Conservation (phyloP, 2,888 invertebrate species). For the Tupiocoris notatus region DNA sequence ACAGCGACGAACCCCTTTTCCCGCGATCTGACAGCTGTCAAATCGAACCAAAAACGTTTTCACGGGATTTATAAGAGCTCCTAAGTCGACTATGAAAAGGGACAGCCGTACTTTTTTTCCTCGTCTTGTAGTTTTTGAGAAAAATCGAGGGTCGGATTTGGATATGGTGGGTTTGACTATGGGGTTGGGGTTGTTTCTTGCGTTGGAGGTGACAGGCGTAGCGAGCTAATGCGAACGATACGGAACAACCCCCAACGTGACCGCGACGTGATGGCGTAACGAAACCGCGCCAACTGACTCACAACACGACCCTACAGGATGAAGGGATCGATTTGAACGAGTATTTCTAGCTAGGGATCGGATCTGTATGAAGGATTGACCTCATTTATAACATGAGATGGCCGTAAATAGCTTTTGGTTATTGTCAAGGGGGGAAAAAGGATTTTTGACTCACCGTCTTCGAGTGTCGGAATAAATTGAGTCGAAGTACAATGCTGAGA, state of each 20-base stretch:
- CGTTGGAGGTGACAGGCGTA: slow-evolving; percentile 33
- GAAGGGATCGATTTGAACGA: slow-evolving; percentile 2
- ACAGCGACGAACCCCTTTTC: slow-evolving; percentile 7
- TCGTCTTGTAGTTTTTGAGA: not conserved
- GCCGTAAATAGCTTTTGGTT: not conserved
- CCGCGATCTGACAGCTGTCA: slow-evolving; percentile 48
- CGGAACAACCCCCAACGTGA: slow-evolving; percentile 15
- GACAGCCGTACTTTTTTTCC: slow-evolving; percentile 16
- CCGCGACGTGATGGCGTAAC: slow-evolving; percentile 24
- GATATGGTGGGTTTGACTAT: not conserved
- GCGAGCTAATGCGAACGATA: slow-evolving; percentile 31
- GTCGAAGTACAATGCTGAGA: no score
- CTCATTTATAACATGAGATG: slow-evolving; percentile 3
- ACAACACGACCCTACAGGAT: slow-evolving; percentile 5
- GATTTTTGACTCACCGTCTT: not conserved
- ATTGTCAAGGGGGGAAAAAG: not conserved
- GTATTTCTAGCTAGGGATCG: not conserved
- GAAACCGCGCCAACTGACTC: slow-evolving; percentile 32
- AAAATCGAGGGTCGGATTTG: slow-evolving; percentile 11
- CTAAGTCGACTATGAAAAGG: not conserved
- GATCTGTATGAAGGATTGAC: slow-evolving; percentile 17
- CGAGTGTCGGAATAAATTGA: no score
- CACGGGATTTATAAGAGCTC: slow-evolving; percentile 6
- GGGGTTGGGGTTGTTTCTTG: slow-evolving; percentile 3
- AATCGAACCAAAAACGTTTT: slow-evolving; percentile 47